Conservation (phyloP, 2,113 vertebrate genomes). For the Triplophysa tibetana region DNA sequence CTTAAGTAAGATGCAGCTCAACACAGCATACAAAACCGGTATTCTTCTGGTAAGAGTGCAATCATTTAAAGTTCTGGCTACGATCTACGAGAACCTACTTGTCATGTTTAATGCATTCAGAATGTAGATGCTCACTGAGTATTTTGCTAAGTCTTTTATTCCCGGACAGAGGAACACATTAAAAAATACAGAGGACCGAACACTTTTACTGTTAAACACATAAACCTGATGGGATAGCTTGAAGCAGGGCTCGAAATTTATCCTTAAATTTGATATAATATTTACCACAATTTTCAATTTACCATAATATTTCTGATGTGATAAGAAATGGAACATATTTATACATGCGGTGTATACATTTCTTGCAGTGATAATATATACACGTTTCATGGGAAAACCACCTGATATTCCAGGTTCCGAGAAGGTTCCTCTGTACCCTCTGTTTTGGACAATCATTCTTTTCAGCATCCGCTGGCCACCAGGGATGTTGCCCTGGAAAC, state of each 20-base stretch:
- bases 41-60: constrained; percentile 1
- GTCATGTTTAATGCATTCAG: constrained; percentile 37
- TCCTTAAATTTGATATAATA: not conserved
- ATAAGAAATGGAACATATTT: not conserved
- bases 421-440: constrained; percentile 23
- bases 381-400: not conserved
- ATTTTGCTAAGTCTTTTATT: constrained; percentile 14
- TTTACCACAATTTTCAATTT: not conserved
- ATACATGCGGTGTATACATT: not conserved
- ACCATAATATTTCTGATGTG: not conserved
- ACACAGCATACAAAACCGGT: constrained; percentile 7
- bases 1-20: not conserved
- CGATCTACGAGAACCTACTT: constrained; percentile 2
- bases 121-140: constrained; percentile 9
- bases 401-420: not conserved
- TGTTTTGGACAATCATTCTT: constrained; percentile 59
- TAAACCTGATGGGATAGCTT: constrained; percentile 10
- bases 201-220: not conserved
- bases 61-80: not conserved
- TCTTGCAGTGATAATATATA: not conserved
- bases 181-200: not conserved
- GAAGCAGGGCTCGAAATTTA: not conserved
- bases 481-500: constrained; percentile 77
- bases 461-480: constrained; percentile 67
- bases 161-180: not conserved